Evolutionary conservation across 2,888 invertebrate genomes (phyloP).

Genomic region (Atrina japonica): DNA sequence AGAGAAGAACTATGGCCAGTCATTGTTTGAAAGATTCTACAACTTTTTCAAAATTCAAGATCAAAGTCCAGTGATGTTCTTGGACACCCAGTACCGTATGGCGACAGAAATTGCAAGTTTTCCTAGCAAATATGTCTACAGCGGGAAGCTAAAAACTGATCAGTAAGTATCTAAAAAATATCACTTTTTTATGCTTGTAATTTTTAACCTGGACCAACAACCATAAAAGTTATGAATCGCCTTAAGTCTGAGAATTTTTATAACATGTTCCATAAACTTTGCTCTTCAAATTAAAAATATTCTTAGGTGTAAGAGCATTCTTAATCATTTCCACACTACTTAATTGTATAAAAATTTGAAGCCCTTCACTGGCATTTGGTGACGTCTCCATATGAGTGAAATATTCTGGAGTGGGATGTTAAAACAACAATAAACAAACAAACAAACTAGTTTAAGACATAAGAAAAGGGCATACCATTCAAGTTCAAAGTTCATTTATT

Average conservation of each 20-base stretch:
- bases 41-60: conserved; percentile 81
- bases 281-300: too few relatives aligned
- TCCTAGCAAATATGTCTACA: conserved; percentile 89
- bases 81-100: conserved; percentile 90
- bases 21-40: conserved; percentile 89
- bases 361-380: too few relatives aligned
- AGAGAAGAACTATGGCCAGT: conserved; percentile 86
- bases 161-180: conserved; percentile 53
- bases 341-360: not conserved
- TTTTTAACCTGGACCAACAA: too few relatives aligned
- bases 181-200: too few relatives aligned
- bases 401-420: not conserved
- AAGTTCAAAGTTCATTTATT: too few relatives aligned
- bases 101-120: conserved; percentile 89
- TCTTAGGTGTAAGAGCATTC: not conserved
- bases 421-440: not conserved
- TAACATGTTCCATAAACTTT: too few relatives aligned
- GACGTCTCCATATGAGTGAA: too few relatives aligned
- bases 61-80: conserved; percentile 62
- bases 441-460: not conserved
- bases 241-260: too few relatives aligned
- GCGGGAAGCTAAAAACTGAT: conserved; percentile 81
- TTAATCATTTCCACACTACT: not conserved
- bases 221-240: too few relatives aligned
- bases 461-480: too few relatives aligned